phyloP scores from a whole-genome alignment of 2,888 invertebrate genomes.

The Thecocarcelia acutangulata region DNA sequence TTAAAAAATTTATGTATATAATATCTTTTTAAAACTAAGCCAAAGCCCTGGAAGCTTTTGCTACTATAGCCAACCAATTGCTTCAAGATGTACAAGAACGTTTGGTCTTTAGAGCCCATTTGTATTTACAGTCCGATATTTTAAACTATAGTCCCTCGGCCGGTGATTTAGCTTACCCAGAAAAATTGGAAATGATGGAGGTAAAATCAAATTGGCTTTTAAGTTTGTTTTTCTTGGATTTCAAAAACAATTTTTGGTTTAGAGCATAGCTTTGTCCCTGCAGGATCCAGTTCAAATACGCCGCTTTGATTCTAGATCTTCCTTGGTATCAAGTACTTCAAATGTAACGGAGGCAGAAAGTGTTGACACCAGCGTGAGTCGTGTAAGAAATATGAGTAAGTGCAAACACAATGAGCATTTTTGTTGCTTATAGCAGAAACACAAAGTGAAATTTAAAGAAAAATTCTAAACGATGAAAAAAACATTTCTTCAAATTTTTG shows the following conservation, averaged over 20 bases:
- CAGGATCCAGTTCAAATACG: conserved; percentile 84
- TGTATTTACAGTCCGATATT: conserved; percentile 96
- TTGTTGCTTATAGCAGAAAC: too few relatives aligned
- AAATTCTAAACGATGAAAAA: too few relatives aligned
- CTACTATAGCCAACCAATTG: conserved; percentile 89
- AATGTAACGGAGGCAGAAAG: conserved; percentile 88
- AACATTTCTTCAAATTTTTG: too few relatives aligned
- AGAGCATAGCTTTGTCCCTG: conserved; percentile 86
- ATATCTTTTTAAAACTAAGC: conserved; percentile 78
- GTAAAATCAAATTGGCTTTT: conserved; percentile 77
- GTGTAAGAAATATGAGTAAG: conserved; percentile 78
- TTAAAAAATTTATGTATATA: neutral
- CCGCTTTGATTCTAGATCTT: conserved; percentile 86
- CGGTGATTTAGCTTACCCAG: conserved; percentile 98
- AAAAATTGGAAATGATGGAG: conserved; percentile 99
- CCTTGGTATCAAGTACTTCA: conserved; percentile 86
- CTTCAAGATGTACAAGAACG: conserved; percentile 97
- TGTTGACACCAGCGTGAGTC: conserved; percentile 81
- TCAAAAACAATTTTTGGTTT: conserved; percentile 67
- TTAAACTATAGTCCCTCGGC: conserved; percentile 92
- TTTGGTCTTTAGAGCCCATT: conserved; percentile 96
- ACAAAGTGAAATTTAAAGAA: too few relatives aligned
- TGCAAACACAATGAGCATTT: conserved; percentile 38
- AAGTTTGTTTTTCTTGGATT: neutral
- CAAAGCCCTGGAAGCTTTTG: conserved; percentile 88